Conservation (phyloP, 2,113 vertebrate species). For the Lycaon pictus region DNA sequence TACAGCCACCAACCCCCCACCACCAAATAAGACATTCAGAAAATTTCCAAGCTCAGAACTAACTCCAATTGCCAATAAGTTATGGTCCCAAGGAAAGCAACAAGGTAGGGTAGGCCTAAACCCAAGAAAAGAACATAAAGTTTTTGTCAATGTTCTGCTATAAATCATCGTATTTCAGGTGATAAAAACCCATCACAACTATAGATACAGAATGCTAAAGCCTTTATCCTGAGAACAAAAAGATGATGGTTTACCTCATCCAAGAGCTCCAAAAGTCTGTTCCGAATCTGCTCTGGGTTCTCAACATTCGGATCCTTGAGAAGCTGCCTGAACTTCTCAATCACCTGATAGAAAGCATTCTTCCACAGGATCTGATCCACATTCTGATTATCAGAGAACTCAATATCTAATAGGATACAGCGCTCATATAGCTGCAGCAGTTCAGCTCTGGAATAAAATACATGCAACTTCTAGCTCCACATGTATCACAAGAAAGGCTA, state of each 20-base stretch:
- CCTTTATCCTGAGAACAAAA: constrained; percentile 43
- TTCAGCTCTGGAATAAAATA: constrained; percentile 90
- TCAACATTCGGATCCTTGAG: constrained; percentile 94
- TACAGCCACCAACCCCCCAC: too few relatives aligned
- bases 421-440: constrained; percentile 95
- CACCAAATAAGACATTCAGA: constrained; percentile 21
- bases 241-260: constrained; percentile 92
- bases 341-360: constrained; percentile 98
- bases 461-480: not conserved
- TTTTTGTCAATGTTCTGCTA: not conserved
- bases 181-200: constrained; percentile 17
- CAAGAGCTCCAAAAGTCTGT: constrained; percentile 94
- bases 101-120: not conserved
- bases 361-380: constrained; percentile 99
- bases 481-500: constrained; percentile 25
- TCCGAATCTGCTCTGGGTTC: constrained; percentile 90
- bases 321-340: constrained; percentile 97
- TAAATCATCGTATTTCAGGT: constrained; percentile 24
- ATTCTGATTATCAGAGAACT: constrained; percentile 96
- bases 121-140: not conserved
- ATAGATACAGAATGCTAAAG: constrained; percentile 42
- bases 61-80: constrained; percentile 24
- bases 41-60: constrained; percentile 61
- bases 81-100: constrained; percentile 42
- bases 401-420: constrained; percentile 95